phyloP scores from a whole-genome alignment of 2,888 invertebrate genomes.

The Palloptera scutellata region DNA sequence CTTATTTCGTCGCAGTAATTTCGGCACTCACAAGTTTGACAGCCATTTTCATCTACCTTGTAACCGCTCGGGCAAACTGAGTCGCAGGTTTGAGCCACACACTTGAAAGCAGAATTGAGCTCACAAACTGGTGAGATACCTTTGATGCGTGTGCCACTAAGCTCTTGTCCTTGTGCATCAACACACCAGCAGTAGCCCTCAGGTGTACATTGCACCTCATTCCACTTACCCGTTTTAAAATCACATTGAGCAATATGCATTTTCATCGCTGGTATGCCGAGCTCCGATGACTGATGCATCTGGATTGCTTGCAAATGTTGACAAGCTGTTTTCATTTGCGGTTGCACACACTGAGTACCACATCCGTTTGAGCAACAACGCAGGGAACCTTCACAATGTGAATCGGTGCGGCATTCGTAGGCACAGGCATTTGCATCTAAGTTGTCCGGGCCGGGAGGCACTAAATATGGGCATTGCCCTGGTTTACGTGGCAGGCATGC shows the following conservation, averaged over 20 bases:
- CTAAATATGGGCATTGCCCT: conserved; percentile 85
- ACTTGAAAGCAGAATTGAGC: conserved; percentile 62
- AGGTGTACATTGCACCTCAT: conserved; percentile 74
- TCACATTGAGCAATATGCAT: conserved; percentile 79
- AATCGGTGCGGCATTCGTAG: conserved; percentile 79
- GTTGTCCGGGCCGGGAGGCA: conserved; percentile 71
- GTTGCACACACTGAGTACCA: conserved; percentile 78
- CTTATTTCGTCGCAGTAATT: conserved; percentile 80
- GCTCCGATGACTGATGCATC: conserved; percentile 72
- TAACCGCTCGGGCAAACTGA: conserved; percentile 71
- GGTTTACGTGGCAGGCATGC: conserved; percentile 77
- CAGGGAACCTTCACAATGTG: conserved; percentile 74
- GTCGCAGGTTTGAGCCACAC: conserved; percentile 64
- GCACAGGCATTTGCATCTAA: conserved; percentile 72
- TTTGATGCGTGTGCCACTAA: conserved; percentile 72
- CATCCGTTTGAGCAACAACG: conserved; percentile 90
- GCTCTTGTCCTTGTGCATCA: conserved; percentile 76
- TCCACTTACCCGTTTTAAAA: conserved; percentile 72
- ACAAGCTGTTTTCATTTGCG: conserved; percentile 78
- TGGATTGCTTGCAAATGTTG: conserved; percentile 70
- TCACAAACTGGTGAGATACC: conserved; percentile 64
- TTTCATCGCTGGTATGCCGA: conserved; percentile 78
- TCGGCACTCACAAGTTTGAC: conserved; percentile 77
- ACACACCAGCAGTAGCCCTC: conserved; percentile 84
- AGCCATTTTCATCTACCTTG: conserved; percentile 72